Evolutionary conservation across 2,797 vertebrate genomes (phyloP).

Genomic region (Gadopsis bispinosus): DNA sequence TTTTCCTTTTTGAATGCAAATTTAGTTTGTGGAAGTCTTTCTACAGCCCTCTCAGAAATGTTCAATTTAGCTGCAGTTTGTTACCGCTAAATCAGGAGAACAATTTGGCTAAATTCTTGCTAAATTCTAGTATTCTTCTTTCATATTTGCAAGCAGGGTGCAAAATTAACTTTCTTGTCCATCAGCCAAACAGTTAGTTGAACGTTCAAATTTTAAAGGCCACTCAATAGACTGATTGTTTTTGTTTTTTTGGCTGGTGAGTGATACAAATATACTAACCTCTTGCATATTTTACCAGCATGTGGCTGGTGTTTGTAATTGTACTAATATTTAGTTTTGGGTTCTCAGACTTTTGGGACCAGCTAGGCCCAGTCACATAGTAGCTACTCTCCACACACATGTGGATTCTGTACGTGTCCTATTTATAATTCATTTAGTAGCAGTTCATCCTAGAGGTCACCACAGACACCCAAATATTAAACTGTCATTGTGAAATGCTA

Average conservation of each 20-base stretch:
- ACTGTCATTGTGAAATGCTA: background rate
- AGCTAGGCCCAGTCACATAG: background rate
- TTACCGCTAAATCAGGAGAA: background rate
- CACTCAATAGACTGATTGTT: no score
- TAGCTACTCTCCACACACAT: background rate
- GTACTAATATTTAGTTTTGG: background rate
- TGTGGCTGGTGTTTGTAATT: background rate
- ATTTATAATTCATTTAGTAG: background rate
- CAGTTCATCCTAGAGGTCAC: background rate
- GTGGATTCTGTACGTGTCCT: background rate
- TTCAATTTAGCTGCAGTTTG: background rate
- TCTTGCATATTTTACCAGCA: no score
- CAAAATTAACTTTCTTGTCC: no score
- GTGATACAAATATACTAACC: no score
- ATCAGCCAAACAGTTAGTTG: no score
- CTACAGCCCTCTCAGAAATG: background rate
- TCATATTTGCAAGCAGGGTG: background rate
- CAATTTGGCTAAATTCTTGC: background rate
- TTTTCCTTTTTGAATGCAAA: background rate
- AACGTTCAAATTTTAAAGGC: no score
- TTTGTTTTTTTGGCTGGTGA: no score
- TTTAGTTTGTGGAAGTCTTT: background rate
- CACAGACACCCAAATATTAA: background rate
- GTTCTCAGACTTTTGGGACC: background rate
- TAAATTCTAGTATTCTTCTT: background rate